These are phyloP conservation scores for Diachrysia chrysitis DNA, from an alignment of 2,888 invertebrate genomes.

Conservation along the genomic window DNA sequence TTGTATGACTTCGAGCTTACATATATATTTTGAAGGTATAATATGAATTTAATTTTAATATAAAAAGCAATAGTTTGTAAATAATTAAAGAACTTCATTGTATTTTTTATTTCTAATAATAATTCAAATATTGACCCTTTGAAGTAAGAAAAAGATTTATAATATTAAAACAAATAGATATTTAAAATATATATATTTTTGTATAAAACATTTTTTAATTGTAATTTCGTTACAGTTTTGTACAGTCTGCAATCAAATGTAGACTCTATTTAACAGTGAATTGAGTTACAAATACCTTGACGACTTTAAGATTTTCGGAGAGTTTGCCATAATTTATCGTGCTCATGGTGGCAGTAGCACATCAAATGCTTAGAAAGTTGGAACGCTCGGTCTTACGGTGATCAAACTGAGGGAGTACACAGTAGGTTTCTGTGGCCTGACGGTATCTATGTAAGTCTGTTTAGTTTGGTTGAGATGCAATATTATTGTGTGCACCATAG, in stretches of 20 bases:
- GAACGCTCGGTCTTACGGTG: constrained; percentile 76
- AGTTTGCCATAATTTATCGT: constrained; percentile 26
- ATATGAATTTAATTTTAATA: too few relatives aligned
- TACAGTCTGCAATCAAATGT: background rate
- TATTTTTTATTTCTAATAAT: too few relatives aligned
- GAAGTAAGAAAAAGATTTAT: too few relatives aligned
- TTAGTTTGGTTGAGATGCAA: background rate
- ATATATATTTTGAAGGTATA: too few relatives aligned
- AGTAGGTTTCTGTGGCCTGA: constrained; percentile 28
- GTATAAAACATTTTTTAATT: background rate
- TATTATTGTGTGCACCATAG: background rate
- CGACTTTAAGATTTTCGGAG: background rate
- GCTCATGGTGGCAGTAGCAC: constrained; percentile 64
- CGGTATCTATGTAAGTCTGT: background rate
- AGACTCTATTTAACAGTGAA: background rate
- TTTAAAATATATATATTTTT: too few relatives aligned
- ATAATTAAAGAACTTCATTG: too few relatives aligned
- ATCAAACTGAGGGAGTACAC: constrained; percentile 72
- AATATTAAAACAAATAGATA: too few relatives aligned
- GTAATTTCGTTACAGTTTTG: background rate
- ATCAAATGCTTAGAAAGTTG: constrained; percentile 78
- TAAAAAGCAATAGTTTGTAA: too few relatives aligned
- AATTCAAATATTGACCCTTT: too few relatives aligned
- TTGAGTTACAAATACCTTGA: background rate
- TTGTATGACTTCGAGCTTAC: too few relatives aligned